A percentile compares a stretch with the other conserved stretches of the same genome.
These are phyloP conservation scores for Escarpia spicata DNA, from an alignment of 2,888 invertebrate species.

Conservation along the genomic window DNA sequence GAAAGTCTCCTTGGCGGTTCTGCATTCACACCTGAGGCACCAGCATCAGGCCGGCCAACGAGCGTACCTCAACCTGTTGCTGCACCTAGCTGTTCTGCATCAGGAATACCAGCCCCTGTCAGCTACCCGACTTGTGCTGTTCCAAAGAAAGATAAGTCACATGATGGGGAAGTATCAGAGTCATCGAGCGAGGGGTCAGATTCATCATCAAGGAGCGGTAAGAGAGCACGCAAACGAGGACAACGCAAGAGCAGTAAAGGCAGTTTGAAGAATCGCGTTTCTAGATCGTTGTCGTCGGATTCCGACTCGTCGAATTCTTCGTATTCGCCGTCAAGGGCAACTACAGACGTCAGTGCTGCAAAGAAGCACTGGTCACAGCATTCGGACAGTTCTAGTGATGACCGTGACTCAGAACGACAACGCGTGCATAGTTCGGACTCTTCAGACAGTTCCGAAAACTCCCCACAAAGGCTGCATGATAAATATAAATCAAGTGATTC, in stretches of 20 bases:
- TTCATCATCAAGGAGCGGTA: neutral
- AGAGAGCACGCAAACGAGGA: neutral
- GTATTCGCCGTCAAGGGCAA: neutral
- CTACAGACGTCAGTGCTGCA: neutral
- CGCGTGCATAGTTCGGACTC: neutral
- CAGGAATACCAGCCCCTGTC: constrained; percentile 14
- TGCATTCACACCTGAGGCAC: neutral
- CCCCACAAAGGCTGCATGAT: neutral
- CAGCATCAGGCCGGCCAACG: neutral
- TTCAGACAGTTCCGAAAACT: neutral
- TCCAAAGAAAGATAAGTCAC: neutral
- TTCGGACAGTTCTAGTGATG: constrained; percentile 4
- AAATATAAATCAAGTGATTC: neutral
- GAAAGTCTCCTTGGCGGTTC: neutral
- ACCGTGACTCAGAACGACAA: neutral
- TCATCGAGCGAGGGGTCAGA: neutral
- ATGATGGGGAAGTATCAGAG: neutral
- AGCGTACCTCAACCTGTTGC: neutral
- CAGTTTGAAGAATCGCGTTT: neutral
- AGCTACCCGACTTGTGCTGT: neutral
- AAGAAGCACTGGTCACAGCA: neutral
- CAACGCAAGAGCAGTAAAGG: neutral
- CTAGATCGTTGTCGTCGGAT: neutral
- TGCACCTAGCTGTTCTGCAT: neutral
- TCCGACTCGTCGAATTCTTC: neutral